Base-by-base conservation (phyloP, 2,113 vertebrate species). In the Callospermophilus lateralis region DNA sequence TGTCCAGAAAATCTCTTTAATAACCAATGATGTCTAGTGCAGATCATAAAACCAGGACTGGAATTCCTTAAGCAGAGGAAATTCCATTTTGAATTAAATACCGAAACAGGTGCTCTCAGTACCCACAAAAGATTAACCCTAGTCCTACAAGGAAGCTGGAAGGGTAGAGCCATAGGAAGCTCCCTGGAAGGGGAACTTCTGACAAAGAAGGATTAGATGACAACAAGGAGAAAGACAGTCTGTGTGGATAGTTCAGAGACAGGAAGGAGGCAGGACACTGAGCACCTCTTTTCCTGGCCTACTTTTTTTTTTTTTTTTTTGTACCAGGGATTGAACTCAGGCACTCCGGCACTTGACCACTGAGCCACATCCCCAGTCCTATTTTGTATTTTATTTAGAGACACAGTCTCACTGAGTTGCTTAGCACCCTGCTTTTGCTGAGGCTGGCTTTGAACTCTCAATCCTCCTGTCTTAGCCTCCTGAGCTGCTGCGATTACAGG, bases 1-100 rank as follows among this genome's bases (percentile, higher is more conserved):
- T 95, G 61, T 74, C 53, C 61, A 81, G 67, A 96, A 97, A 84
- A 16, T 32, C 37, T 53, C 84, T 94, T 68, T 90, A 51, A 84
- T n/a, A 26, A 72, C 65, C 16, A 37, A 13, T 51, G 55, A 72
- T 93, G 53, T 79, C 26, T 55, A 51, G 1, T 19, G 17, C 74
- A 67, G 28, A 37, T 65, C 51, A 53, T 77, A 67, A 84, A 91
- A 58, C 34, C 34, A 74, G 15, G 55, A 87, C 26, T 87, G 73
- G 70, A 39, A 20, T 9, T 39, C 39, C 81, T 8, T 6, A 63
- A 55, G 42, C 42, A 74, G 37, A 90, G 20, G 39, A 91, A 76
- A 96, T 85, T 73, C 16, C 28, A 73, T 89, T 92, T 68, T 92
- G n/a, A 93, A 45, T 92, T 58, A 74, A 94, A 72, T 63, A 24